Evolutionary conservation across 2,797 vertebrate species (phyloP).

Genomic region (Semotilus atromaculatus): DNA sequence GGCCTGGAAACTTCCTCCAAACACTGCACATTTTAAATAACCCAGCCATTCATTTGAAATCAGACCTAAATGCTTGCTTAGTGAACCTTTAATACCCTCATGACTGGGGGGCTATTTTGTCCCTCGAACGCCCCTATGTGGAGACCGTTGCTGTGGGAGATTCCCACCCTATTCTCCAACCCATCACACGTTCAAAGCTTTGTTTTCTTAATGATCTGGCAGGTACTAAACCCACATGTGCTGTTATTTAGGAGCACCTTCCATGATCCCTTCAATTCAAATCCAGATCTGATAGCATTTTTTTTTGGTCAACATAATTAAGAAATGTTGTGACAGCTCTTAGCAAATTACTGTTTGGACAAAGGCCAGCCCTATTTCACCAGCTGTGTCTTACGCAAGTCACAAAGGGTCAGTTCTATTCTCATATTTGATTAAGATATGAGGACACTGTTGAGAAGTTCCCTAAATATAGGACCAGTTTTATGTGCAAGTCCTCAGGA

Average conservation of each 20-base stretch:
- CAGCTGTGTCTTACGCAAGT: conserved; percentile 39
- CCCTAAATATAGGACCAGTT: conserved; percentile 10
- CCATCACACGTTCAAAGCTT: conserved; percentile 1
- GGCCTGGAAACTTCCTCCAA: not conserved
- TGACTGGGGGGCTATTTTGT: not conserved
- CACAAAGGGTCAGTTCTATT: conserved; percentile 35
- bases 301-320: conserved; percentile 53
- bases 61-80: not conserved
- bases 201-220: not conserved
- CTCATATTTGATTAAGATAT: conserved; percentile 33
- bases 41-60: conserved; percentile 13
- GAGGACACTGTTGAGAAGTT: not conserved
- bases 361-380: conserved; percentile 26
- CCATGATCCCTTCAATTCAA: conserved; percentile 38
- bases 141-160: not conserved
- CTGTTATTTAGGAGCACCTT: conserved; percentile 24
- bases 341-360: conserved; percentile 33
- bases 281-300: conserved; percentile 43
- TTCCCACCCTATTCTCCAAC: not conserved
- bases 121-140: not conserved
- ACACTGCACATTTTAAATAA: not conserved
- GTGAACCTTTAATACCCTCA: conserved; percentile 11
- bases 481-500: conserved; percentile 5
- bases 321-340: conserved; percentile 35
- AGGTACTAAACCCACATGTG: not conserved